Percentiles rank a stretch among this genome's conserved stretches.
phyloP scores from a whole-genome alignment of 2,888 invertebrate genomes.

The Drosophila rubida region DNA sequence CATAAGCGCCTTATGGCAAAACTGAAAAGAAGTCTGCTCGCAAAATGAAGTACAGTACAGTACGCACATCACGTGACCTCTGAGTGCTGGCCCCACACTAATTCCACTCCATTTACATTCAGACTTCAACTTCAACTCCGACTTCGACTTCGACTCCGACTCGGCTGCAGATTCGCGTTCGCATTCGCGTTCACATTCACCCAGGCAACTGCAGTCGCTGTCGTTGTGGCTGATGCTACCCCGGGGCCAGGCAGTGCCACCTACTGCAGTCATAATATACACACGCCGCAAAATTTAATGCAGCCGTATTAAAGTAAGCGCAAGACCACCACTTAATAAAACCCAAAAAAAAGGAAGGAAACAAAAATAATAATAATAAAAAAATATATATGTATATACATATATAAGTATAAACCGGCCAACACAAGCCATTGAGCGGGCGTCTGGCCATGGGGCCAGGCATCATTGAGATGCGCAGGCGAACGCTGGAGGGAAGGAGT shows the following conservation, averaged over 20 bases:
- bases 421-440: slow-evolving; percentile 23
- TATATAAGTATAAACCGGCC: slow-evolving; percentile 43
- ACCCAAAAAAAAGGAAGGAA: slow-evolving; percentile 16
- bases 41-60: slow-evolving; percentile 56
- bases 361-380: slow-evolving; percentile 26
- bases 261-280: slow-evolving; percentile 77
- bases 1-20: slow-evolving; percentile 49
- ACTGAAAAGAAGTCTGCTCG: background rate
- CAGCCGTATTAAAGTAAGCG: slow-evolving; percentile 76
- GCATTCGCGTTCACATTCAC: too few relatives aligned
- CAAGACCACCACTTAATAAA: slow-evolving; percentile 76
- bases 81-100: slow-evolving; percentile 60
- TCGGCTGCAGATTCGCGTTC: slow-evolving; percentile 39
- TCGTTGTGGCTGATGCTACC: slow-evolving; percentile 35
- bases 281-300: slow-evolving; percentile 75
- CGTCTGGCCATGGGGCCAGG: slow-evolving; percentile 21
- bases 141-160: slow-evolving; percentile 17
- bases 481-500: slow-evolving; percentile 16
- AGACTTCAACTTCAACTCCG: slow-evolving; percentile 16
- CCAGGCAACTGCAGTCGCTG: slow-evolving; percentile 9
- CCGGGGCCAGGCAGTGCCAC: slow-evolving; percentile 70
- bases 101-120: slow-evolving; percentile 50
- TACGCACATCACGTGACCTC: slow-evolving; percentile 57
- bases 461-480: slow-evolving; percentile 53
- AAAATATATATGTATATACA: background rate